A percentile compares a stretch with the other conserved stretches of the same genome.
Conservation (phyloP, 2,113 vertebrate genomes). For the Theropithecus gelada region DNA sequence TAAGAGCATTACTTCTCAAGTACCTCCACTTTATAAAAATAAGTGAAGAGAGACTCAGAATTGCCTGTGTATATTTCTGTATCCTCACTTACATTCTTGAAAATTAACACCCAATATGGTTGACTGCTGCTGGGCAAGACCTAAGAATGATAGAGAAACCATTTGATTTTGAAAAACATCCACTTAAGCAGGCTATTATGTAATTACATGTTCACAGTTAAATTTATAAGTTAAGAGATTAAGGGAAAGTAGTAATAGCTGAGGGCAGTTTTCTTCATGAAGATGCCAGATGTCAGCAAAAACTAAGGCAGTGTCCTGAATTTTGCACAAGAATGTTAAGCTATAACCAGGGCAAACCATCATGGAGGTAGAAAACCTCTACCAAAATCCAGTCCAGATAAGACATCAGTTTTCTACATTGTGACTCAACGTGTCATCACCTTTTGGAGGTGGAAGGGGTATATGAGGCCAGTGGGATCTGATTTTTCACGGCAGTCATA, state of each 20-base stretch:
- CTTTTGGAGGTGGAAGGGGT: not conserved
- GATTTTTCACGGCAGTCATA: not conserved
- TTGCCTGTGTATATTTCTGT: not conserved
- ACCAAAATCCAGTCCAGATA: not conserved
- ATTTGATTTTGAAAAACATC: not conserved
- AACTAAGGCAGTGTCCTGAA: slow-evolving; percentile 32
- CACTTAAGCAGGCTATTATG: not conserved
- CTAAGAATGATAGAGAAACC: not conserved
- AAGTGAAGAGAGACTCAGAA: slow-evolving; percentile 21
- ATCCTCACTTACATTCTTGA: not conserved
- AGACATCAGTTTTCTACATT: not conserved
- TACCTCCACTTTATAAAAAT: not conserved
- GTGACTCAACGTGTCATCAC: not conserved
- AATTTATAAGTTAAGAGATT: not conserved
- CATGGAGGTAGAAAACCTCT: not conserved
- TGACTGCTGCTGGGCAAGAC: not conserved
- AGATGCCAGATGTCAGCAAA: slow-evolving; percentile 81
- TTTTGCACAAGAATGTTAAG: not conserved
- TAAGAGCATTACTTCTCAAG: not conserved
- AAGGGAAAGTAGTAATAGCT: not conserved
- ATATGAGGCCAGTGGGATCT: not conserved
- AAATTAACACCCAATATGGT: not conserved
- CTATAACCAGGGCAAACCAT: not conserved
- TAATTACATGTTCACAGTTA: not conserved
- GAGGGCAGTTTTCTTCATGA: not conserved